Conservation (phyloP, 2,888 invertebrate species). For the Dione juno region DNA sequence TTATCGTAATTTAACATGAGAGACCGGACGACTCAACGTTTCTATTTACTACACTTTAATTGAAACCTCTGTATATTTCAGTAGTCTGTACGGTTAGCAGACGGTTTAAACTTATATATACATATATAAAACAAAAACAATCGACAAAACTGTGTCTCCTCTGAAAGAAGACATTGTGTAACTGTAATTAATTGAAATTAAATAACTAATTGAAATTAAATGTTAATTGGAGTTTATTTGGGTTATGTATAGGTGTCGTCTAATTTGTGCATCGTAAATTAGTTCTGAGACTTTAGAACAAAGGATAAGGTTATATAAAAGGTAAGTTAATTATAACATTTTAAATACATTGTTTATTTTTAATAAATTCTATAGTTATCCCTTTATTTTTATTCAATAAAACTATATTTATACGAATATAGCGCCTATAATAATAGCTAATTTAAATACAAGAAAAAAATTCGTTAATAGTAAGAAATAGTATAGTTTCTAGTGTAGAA, state of each 20-base stretch:
- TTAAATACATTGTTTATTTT: no score
- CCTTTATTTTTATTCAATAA: background rate
- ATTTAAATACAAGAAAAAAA: no score
- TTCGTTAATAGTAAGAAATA: no score
- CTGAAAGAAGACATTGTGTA: conserved; percentile 6
- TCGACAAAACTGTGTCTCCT: conserved; percentile 17
- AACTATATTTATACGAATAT: no score
- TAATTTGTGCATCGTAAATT: conserved; percentile 29
- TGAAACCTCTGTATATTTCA: conserved; percentile 32
- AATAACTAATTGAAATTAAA: background rate
- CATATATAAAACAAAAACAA: conserved; percentile 22
- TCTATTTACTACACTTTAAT: conserved; percentile 11
- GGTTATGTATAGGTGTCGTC: conserved; percentile 15
- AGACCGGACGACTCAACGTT: conserved; percentile 26
- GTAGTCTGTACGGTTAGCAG: conserved; percentile 32
- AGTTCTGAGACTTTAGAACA: conserved; percentile 18
- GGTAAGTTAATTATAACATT: no score
- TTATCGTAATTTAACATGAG: conserved; percentile 20
- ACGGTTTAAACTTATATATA: conserved; percentile 13
- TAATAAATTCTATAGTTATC: no score
- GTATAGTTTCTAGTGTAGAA: no score
- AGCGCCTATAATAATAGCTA: no score
- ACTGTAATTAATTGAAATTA: background rate
- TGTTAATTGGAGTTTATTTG: background rate
- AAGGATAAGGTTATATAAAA: background rate